A percentile compares a stretch with the other conserved stretches of the same genome.
Evolutionary conservation across 1,140 invertebrate species (phyloP).

Genomic region (Lepeophtheirus salmonis): DNA sequence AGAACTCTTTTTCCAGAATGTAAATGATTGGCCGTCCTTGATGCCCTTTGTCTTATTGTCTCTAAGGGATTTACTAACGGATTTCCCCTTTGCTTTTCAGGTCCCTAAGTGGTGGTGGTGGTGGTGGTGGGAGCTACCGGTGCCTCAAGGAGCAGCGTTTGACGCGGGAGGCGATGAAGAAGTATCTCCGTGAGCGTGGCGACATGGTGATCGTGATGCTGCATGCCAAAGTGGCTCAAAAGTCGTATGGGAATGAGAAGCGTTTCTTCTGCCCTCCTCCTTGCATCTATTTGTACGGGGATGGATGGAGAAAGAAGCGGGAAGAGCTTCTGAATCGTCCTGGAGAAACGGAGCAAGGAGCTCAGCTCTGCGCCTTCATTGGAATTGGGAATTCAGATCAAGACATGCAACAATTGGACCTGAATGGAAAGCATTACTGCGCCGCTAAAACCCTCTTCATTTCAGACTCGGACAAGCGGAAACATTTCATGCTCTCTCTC

Average conservation of each 20-base stretch:
- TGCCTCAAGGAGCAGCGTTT: conserved; percentile 65
- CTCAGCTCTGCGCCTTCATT: conserved; percentile 90
- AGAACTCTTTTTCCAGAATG: too few relatives aligned
- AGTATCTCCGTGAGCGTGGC: conserved; percentile 74
- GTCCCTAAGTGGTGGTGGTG: too few relatives aligned
- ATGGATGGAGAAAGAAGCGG: conserved; percentile 84
- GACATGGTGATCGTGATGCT: conserved; percentile 93
- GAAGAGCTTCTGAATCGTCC: conserved; percentile 67
- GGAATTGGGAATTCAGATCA: conserved; percentile 96
- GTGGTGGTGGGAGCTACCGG: too few relatives aligned
- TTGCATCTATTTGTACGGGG: conserved; percentile 92
- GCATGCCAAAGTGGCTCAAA: conserved; percentile 97
- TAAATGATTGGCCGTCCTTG: too few relatives aligned
- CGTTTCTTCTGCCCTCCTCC: conserved; percentile 98
- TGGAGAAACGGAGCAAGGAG: conserved; percentile 67
- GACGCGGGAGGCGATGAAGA: conserved; percentile 84
- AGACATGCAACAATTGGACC: conserved; percentile 94
- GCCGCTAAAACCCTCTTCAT: conserved; percentile 98
- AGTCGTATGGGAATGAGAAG: conserved; percentile 99
- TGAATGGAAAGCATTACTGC: conserved; percentile 87
- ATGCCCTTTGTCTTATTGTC: too few relatives aligned
- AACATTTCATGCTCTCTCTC: conserved; percentile 96
- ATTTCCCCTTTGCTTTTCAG: too few relatives aligned
- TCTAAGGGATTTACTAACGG: too few relatives aligned
- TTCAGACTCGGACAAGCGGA: conserved; percentile 95